Evolutionary conservation across 92 coral and sea anemone genomes (phyloP).

Genomic region (Chrysogorgia sp.): DNA sequence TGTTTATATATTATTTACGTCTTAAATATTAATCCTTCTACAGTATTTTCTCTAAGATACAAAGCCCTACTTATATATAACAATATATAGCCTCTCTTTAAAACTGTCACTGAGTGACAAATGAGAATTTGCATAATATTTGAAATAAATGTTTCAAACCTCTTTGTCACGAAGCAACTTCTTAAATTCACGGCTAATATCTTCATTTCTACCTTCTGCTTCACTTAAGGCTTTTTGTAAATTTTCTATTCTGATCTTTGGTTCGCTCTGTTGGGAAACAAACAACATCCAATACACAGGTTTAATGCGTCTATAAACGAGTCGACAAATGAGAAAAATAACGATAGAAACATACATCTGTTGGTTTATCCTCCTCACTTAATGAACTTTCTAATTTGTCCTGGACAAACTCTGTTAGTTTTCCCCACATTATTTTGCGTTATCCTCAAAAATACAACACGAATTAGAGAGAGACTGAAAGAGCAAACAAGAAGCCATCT

Average conservation of each 20-base stretch:
- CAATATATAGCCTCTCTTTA: too few relatives aligned
- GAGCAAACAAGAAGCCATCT: too few relatives aligned
- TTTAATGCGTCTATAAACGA: neutral
- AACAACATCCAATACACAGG: neutral
- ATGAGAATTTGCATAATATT: too few relatives aligned
- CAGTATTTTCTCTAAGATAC: too few relatives aligned
- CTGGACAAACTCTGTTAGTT: slow-evolving; percentile 87
- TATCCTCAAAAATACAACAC: neutral
- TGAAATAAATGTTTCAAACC: slow-evolving; percentile 57
- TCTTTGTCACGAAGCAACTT: slow-evolving; percentile 78
- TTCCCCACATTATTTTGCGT: slow-evolving; percentile 81
- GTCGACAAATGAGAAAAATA: neutral
- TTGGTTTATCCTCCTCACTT: slow-evolving; percentile 68
- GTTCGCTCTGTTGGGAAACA: neutral
- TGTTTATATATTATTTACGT: too few relatives aligned
- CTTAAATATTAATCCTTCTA: too few relatives aligned
- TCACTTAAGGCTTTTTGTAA: slow-evolving; percentile 66
- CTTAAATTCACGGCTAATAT: slow-evolving; percentile 84
- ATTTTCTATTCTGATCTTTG: slow-evolving; percentile 55
- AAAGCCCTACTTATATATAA: too few relatives aligned
- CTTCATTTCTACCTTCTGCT: slow-evolving; percentile 78
- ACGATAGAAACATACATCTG: slow-evolving; percentile 15
- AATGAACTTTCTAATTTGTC: slow-evolving; percentile 91
- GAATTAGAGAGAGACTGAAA: too few relatives aligned
- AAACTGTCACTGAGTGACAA: too few relatives aligned